phyloP scores from a whole-genome alignment of 1,140 invertebrate genomes.

The Magallana gigas region DNA sequence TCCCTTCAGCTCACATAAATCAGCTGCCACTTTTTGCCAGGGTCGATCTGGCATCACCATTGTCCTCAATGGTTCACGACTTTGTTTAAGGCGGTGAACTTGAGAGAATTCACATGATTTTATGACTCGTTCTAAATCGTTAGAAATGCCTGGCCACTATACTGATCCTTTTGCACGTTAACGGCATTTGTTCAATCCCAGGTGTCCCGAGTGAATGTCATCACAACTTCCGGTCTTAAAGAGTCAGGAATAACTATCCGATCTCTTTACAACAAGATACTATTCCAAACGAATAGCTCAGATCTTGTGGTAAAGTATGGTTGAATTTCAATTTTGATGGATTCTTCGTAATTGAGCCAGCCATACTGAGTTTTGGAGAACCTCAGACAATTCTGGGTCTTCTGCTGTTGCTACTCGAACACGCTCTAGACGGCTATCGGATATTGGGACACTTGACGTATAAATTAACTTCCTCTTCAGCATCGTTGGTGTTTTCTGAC shows the following conservation, averaged over 20 bases:
- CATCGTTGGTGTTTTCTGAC: no score
- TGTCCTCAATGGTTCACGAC: slow-evolving; percentile 38
- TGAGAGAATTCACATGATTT: slow-evolving; percentile 28
- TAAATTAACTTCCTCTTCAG: no score
- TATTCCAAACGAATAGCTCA: background rate
- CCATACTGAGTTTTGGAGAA: background rate
- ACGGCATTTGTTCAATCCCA: slow-evolving; percentile 64
- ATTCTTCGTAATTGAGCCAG: background rate
- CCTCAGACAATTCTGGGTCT: no score
- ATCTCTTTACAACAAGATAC: slow-evolving; percentile 20
- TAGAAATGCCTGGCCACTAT: slow-evolving; percentile 58
- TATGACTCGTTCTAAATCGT: slow-evolving; percentile 55
- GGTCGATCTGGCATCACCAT: slow-evolving; percentile 42
- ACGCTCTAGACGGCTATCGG: no score
- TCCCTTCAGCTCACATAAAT: slow-evolving; percentile 54
- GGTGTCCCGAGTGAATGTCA: slow-evolving; percentile 71
- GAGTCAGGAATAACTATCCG: slow-evolving; percentile 64
- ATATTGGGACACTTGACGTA: no score
- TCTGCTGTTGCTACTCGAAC: no score
- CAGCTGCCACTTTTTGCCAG: slow-evolving; percentile 46
- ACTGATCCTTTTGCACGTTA: slow-evolving; percentile 47
- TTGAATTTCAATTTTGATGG: background rate
- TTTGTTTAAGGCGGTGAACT: slow-evolving; percentile 33
- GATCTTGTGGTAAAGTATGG: background rate
- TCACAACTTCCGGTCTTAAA: slow-evolving; percentile 13